Base-by-base conservation (phyloP, 2,113 vertebrate genomes). In the Bujurquina vittata region DNA sequence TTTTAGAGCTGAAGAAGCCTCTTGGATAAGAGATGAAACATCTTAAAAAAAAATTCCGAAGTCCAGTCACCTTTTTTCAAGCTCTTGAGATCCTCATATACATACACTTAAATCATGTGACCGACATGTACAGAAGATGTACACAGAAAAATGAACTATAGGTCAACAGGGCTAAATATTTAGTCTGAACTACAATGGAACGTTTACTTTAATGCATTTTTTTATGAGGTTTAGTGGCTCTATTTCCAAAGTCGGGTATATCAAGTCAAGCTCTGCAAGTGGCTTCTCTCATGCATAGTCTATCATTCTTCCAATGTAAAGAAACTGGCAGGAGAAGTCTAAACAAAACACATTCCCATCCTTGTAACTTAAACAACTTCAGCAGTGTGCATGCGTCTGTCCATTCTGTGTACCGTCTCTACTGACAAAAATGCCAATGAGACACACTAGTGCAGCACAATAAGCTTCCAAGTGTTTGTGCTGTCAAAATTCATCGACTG, bases 271-370 rank as follows among this genome's bases (percentile, higher is more conserved):
- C 49, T 40, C 31, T 46, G 8, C 0, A 52, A 83, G 73, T 20
- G 75, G 29, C 33, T 46, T 11, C 35, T 79, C 62, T 20, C 15
- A 17, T 49, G 55, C 18, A 84, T 10, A 26, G n/a, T 49, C 29
- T 7, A 40, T 84, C 40, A 75, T 33, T 79, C 60, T 59, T 67
- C 83, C 54, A 75, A 33, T 1, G 1, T 56, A 37, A 15, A 57
- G 61, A 22, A 33, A 63, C 61, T 61, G 57, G 15, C 23, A 67
- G 26, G 33, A 65, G 62, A 78, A 37, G 75, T 79, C 84, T 57
- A 88, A 90, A 87, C 88, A 89, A 78, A 89, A 69, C 12, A 10
- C 37, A 80, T 81, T 76, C 35, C 84, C 18, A 40, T n/a, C 79
- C 26, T 62, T 59, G 17, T 76, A 81, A 85, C 76, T 72, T 80